phyloP scores from a whole-genome alignment of 2,797 vertebrate species.

The Vespertilio murinus region DNA sequence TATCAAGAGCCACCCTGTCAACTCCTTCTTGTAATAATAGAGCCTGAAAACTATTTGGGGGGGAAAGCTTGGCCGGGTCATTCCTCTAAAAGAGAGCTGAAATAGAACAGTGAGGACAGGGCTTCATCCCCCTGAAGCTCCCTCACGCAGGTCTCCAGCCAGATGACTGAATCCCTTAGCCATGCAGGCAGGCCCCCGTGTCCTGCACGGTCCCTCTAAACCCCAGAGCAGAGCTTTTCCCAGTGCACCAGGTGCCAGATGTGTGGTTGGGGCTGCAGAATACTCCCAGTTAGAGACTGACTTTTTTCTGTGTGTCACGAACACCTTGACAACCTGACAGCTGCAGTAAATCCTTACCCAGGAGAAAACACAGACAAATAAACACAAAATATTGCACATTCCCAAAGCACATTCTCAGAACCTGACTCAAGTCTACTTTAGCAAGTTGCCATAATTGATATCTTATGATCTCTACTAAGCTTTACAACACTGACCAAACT shows the following conservation, averaged over 20 bases:
- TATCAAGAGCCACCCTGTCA: neutral
- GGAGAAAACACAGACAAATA: neutral
- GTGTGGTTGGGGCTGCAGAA: neutral
- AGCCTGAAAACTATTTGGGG: neutral
- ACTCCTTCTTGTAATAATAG: neutral
- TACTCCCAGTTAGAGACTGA: neutral
- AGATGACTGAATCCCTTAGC: neutral
- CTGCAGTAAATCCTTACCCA: neutral
- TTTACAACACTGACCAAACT: neutral
- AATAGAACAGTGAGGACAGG: neutral
- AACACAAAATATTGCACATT: neutral
- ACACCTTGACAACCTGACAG: neutral
- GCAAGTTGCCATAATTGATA: neutral
- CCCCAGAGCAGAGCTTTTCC: neutral
- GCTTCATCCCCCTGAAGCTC: neutral
- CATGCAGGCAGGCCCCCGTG: neutral
- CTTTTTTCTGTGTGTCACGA: neutral
- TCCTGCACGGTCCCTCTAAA: neutral
- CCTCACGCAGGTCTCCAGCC: neutral
- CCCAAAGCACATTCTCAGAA: neutral
- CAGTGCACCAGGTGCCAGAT: neutral
- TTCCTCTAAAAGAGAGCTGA: neutral
- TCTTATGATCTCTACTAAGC: neutral
- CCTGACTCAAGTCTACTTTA: neutral
- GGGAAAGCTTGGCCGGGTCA: neutral